Percentiles rank a stretch among this genome's conserved stretches.
Conservation (phyloP, 2,113 vertebrate genomes). For the Ictidomys tridecemlineatus region DNA sequence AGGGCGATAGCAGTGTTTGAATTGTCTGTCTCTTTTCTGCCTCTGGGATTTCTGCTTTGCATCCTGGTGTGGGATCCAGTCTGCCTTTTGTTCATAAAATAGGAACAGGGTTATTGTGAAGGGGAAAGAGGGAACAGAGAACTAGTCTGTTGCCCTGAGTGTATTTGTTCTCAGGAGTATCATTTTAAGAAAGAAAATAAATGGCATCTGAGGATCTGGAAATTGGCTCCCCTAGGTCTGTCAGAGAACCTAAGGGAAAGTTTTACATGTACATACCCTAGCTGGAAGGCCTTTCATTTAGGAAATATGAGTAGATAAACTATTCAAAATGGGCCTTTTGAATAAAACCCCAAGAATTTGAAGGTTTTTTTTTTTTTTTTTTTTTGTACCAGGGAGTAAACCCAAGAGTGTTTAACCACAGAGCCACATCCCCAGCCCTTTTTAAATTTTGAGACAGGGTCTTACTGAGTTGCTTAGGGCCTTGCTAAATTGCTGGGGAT, state of each 20-base stretch:
- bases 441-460: too few species aligned
- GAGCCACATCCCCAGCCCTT: too few species aligned
- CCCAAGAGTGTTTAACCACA: too few species aligned
- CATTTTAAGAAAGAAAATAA: neutral
- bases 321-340: neutral
- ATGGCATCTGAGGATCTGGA: neutral
- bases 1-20: neutral
- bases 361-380: too few species aligned
- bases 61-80: neutral
- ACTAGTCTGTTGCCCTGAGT: neutral
- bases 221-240: neutral
- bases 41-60: neutral
- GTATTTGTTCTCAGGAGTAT: conserved; percentile 25
- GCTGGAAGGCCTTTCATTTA: neutral
- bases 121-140: neutral
- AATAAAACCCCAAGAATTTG: conserved; percentile 2
- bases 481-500: too few species aligned
- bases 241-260: neutral
- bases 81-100: neutral
- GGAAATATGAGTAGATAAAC: neutral
- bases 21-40: neutral
- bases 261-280: neutral
- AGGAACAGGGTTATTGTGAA: neutral
- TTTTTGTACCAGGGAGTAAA: too few species aligned
- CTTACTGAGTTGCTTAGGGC: too few species aligned